Evolutionary conservation across 2,888 invertebrate species (phyloP), one percentile per base, ranked within the genome.

Genomic region (Drosophila anceps): DNA sequence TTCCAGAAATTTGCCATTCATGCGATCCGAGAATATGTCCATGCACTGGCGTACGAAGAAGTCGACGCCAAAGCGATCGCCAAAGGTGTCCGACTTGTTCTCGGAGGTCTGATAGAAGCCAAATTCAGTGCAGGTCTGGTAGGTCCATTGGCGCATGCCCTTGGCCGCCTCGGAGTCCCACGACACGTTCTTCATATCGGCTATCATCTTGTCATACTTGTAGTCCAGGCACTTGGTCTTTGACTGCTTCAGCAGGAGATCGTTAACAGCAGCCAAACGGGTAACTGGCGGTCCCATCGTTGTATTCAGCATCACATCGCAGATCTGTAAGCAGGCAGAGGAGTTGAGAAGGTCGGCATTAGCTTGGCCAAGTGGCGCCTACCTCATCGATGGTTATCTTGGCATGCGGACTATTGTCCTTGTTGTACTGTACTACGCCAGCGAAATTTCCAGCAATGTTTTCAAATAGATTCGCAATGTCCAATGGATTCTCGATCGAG

Each of bases 121-220:
- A 92, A 98, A 99, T 92, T 99, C 99, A 0, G 97, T 97, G 91
- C 98, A 99, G 0, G 98, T 98, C 93, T 98, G 98, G 92, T 98
- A 98, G 69, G 95, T 96, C 98, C 98, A 98, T 88, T 97, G 97
- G 0, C 98, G 96, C 79, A 94, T 96, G 43, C 92, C 92, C 31
- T 85, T 89, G 92, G 94, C 96, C 94, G 96, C 96, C 92, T 95
- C 95, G 15, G 95, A 94, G 13, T 94, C 93, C 96, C 96, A 98
- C 5, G 95, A 94, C 2, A 93, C 92, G 71, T 96, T 95, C 78
- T 94, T 94, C 91, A 97, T 92, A 48, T 95, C 94, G 1, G 94
- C 92, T 39, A 98, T 94, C 95, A 96, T 96, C 73, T 95, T 96
- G 13, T 94, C 93, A 87, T 98, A 98, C 79, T 95, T 96, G 90